These are phyloP conservation scores for Corythoichthys intestinalis DNA, from an alignment of 2,113 vertebrate genomes.

Conservation along the genomic window DNA sequence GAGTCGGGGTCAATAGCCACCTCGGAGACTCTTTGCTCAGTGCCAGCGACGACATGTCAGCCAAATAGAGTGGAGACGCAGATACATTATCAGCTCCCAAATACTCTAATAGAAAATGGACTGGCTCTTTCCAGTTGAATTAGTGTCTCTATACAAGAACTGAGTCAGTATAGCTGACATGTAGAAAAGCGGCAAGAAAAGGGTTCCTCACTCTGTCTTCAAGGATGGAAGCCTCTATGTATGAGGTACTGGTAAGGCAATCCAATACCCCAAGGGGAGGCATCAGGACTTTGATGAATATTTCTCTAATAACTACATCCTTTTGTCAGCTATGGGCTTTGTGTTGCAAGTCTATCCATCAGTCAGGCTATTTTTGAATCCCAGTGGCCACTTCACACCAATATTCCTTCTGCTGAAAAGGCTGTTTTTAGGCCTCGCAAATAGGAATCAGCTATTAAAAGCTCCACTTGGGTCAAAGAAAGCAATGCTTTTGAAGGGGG, in stretches of 20 bases:
- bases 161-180: slow-evolving; percentile 28
- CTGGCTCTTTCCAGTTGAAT: slow-evolving; percentile 34
- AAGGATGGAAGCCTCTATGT: slow-evolving; percentile 35
- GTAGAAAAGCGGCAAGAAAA: slow-evolving; percentile 36
- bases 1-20: slow-evolving; percentile 62
- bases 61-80: slow-evolving; percentile 45
- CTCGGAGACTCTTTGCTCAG: slow-evolving; percentile 38
- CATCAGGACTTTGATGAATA: slow-evolving; percentile 71
- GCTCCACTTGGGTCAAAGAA: slow-evolving; percentile 55
- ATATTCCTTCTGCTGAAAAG: slow-evolving; percentile 64
- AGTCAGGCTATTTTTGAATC: slow-evolving; percentile 70
- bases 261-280: slow-evolving; percentile 56
- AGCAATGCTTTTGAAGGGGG: slow-evolving; percentile 33
- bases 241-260: slow-evolving; percentile 42
- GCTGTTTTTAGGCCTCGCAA: slow-evolving; percentile 57
- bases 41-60: slow-evolving; percentile 54
- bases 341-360: slow-evolving; percentile 68
- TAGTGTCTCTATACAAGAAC: slow-evolving; percentile 25
- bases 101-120: slow-evolving; percentile 42
- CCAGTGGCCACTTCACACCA: slow-evolving; percentile 48
- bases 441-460: slow-evolving; percentile 70
- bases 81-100: slow-evolving; percentile 41
- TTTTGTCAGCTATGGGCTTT: slow-evolving; percentile 72
- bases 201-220: slow-evolving; percentile 18
- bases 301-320: slow-evolving; percentile 73